Evolutionary conservation across 2,888 invertebrate species (phyloP).

Genomic region (Dolichomitus sp.): DNA sequence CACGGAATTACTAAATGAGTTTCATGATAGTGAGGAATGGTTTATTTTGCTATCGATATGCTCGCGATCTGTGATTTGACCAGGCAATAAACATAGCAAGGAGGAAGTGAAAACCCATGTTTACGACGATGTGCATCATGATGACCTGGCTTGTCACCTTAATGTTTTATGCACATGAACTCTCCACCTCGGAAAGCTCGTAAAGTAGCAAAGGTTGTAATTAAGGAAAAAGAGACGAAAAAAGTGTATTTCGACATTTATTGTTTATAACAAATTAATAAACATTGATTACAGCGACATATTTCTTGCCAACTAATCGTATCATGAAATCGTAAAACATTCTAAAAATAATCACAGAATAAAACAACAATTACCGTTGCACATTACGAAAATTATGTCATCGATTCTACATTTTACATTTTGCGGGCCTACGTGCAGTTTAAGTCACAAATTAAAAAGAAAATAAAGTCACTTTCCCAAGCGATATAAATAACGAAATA

Average conservation of each 20-base stretch:
- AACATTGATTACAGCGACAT: neutral
- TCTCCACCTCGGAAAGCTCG: slow-evolving; percentile 47
- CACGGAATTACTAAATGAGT: slow-evolving; percentile 14
- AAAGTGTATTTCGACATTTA: neutral
- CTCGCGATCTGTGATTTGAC: neutral
- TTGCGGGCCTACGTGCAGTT: slow-evolving; percentile 18
- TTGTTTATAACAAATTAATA: slow-evolving; percentile 2
- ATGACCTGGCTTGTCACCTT: slow-evolving; percentile 53
- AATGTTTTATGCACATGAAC: slow-evolving; percentile 61
- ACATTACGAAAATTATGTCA: slow-evolving; percentile 55
- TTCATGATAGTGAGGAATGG: slow-evolving; percentile 5
- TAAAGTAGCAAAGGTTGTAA: neutral
- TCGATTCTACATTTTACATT: slow-evolving; percentile 52
- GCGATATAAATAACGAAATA: neutral
- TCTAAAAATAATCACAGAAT: neutral
- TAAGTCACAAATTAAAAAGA: neutral
- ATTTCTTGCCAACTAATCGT: neutral
- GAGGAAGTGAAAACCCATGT: slow-evolving; percentile 47
- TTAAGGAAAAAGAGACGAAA: neutral
- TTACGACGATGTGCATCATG: slow-evolving; percentile 17
- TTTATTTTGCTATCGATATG: neutral
- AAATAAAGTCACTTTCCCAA: neutral
- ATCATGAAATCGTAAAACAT: neutral
- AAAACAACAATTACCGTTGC: neutral
- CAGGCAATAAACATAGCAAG: slow-evolving; percentile 10